These are phyloP conservation scores for Acrocera orbiculus DNA, from an alignment of 2,888 invertebrate genomes.

Conservation along the genomic window DNA sequence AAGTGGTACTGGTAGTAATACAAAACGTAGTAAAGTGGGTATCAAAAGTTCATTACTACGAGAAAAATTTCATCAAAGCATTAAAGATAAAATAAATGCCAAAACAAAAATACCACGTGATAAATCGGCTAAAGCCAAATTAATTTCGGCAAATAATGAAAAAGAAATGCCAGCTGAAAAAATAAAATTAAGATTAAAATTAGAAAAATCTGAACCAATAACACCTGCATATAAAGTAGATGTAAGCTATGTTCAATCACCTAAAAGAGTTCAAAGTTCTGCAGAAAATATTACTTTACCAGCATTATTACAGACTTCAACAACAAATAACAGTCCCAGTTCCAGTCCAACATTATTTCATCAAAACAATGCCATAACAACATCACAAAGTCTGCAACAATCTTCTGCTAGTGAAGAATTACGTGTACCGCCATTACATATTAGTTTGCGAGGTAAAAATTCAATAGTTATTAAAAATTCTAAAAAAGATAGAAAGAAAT, in stretches of 20 bases:
- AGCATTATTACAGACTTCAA: too few species aligned
- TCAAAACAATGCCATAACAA: too few species aligned
- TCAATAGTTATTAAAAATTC: constrained; percentile 70
- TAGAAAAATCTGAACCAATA: constrained; percentile 68
- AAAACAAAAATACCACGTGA: constrained; percentile 16
- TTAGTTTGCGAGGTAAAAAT: constrained; percentile 67
- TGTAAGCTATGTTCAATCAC: constrained; percentile 47
- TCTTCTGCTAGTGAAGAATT: constrained; percentile 41
- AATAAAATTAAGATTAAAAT: constrained; percentile 62
- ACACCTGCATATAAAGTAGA: constrained; percentile 66
- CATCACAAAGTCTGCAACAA: constrained; percentile 6
- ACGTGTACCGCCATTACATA: constrained; percentile 74
- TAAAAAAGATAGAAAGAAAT: constrained; percentile 47
- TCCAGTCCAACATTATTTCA: constrained; percentile 6
- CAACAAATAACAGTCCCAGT: too few species aligned
- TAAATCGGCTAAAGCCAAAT: constrained; percentile 14
- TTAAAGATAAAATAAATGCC: constrained; percentile 20
- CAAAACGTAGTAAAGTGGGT: constrained; percentile 20
- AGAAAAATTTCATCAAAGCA: constrained; percentile 25
- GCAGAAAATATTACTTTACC: constrained; percentile 15
- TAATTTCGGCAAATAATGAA: constrained; percentile 11
- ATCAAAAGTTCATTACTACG: constrained; percentile 17
- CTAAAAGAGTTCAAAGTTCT: constrained; percentile 25
- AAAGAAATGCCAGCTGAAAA: constrained; percentile 38
- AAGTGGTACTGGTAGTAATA: constrained; percentile 3